Conservation (phyloP, 2,113 vertebrate species). For the Engraulis encrasicolus region DNA sequence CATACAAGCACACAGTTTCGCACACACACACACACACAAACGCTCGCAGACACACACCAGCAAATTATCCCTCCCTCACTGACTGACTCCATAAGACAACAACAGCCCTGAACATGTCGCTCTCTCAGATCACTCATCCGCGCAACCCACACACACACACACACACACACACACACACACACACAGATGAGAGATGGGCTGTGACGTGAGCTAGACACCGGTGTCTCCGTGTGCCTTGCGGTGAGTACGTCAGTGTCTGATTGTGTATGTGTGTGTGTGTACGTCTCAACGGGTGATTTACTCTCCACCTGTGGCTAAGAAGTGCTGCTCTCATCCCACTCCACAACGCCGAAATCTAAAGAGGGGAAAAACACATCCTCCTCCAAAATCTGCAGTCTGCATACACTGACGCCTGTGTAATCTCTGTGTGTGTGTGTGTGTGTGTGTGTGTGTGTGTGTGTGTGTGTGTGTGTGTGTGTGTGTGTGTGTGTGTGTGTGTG, state of each 20-base stretch:
- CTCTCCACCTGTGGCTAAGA: slow-evolving; percentile 17
- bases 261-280: not conserved
- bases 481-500: slow-evolving; percentile 4
- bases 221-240: not conserved
- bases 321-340: slow-evolving; percentile 10
- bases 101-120: not conserved
- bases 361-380: slow-evolving; percentile 24
- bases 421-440: not conserved
- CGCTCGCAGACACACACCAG: not conserved
- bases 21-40: slow-evolving; percentile 12
- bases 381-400: slow-evolving; percentile 10
- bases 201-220: too few relatives aligned
- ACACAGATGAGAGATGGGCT: not conserved
- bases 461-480: not conserved
- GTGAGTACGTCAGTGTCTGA: not conserved
- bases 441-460: not conserved
- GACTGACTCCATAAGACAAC: not conserved
- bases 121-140: not conserved
- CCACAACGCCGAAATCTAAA: not conserved
- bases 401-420: too few relatives aligned
- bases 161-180: not conserved
- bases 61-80: not conserved
- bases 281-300: slow-evolving; percentile 7
- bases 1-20: not conserved
- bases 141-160: not conserved